Base-by-base conservation (phyloP, 23 tunicate species). In the Diplosoma virens region DNA sequence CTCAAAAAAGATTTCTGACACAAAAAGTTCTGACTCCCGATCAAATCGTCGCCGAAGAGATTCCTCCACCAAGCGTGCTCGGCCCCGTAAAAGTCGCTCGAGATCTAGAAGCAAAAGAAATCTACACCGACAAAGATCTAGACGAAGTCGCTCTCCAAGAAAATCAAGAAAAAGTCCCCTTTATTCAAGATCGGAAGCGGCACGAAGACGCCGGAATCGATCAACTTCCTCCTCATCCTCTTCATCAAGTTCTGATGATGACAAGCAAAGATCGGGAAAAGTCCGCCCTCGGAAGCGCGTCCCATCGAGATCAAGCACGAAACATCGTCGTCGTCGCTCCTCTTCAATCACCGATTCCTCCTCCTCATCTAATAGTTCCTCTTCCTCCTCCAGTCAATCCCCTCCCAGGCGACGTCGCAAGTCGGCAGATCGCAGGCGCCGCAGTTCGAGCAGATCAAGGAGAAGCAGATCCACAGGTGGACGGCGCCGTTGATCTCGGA, bases 311-410 rank as follows among this genome's bases (percentile, higher is more conserved):
- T 56, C 63, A 11, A 35, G 30, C 35, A 2, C 69, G 69, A 14
- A 16, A 25, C 21, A 29, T 2, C 5, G 52, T 18, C 29, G 52
- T 18, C 74, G 74, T 9, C 74, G 74, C 26, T 6, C 16, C 3
- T 16, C 22, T 36, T 67, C 74, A 27, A 9, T 25, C 24, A 9
- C 52, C 14, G 25, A n/a, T n/a, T n/a, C 30, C 31, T 76, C 81
- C 22, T 60, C 69, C 23, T 33, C 69, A 5, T 74, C 79, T 9
- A 71, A 58, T 33, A 71, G 76, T 33, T 41, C 58, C 3, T 24
- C 32, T 23, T 71, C 77, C 17, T 74, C 79, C 30, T 74, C 79
- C 28, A 54, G 65, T 23, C 33, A 35, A 5, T 63, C 69, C 34
- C 61, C 61, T 9, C 61, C 61, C 5, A 24, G 23, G 17, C 17